Evolutionary conservation across 23 tunicate genomes (phyloP).

Genomic region (Ciona savignyi): DNA sequence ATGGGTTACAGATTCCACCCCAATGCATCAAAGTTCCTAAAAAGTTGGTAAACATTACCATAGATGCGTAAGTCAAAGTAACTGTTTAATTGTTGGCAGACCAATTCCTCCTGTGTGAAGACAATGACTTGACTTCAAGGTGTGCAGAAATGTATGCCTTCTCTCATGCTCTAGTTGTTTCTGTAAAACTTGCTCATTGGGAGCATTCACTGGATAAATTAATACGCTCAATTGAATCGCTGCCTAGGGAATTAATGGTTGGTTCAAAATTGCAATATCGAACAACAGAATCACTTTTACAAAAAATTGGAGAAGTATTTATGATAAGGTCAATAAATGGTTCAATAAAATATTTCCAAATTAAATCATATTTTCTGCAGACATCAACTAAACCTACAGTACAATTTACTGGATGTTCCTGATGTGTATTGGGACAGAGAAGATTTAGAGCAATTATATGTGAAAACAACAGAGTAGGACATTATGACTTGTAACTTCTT

Average conservation of each 20-base stretch:
- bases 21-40: slow-evolving; percentile 15
- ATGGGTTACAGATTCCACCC: slow-evolving; percentile 20
- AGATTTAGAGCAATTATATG: slow-evolving; percentile 50
- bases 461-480: slow-evolving; percentile 46
- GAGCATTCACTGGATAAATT: slow-evolving; percentile 60
- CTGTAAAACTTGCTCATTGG: slow-evolving; percentile 87
- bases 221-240: slow-evolving; percentile 50
- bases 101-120: slow-evolving; percentile 20
- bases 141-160: slow-evolving; percentile 72
- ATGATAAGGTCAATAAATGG: slow-evolving; percentile 32
- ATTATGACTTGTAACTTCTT: neutral
- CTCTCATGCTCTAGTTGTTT: slow-evolving; percentile 55
- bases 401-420: slow-evolving; percentile 59
- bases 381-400: slow-evolving; percentile 61
- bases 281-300: slow-evolving; percentile 39
- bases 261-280: slow-evolving; percentile 18
- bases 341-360: neutral
- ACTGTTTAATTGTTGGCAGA: slow-evolving; percentile 15
- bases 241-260: slow-evolving; percentile 44
- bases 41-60: slow-evolving; percentile 16
- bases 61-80: neutral
- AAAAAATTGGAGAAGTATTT: slow-evolving; percentile 71
- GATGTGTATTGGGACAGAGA: slow-evolving; percentile 86
- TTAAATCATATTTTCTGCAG: slow-evolving; percentile 20
- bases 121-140: neutral